Evolutionary conservation across 2,888 invertebrate species (phyloP).

Genomic region (Polydesmus complanatus): DNA sequence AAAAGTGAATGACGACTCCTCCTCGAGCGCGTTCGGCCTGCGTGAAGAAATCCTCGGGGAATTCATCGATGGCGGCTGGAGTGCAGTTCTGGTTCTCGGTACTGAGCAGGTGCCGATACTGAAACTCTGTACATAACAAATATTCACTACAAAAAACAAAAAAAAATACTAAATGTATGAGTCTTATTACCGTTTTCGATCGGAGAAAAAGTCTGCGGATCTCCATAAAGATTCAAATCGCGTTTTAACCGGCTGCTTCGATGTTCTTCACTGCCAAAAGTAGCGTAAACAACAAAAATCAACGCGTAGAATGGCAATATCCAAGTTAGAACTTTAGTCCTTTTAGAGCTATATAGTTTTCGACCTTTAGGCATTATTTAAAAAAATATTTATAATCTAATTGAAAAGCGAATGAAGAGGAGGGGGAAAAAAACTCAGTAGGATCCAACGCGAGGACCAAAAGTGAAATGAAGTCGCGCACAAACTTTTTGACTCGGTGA

Average conservation of each 20-base stretch:
- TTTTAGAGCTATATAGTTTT: neutral
- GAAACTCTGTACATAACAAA: neutral
- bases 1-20: slow-evolving; percentile 28
- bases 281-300: slow-evolving; percentile 7
- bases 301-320: slow-evolving; percentile 13
- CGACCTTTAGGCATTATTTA: neutral
- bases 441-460: too few species aligned
- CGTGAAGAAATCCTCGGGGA: slow-evolving; percentile 29
- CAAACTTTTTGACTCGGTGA: too few species aligned
- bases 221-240: neutral
- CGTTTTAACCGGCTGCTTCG: neutral
- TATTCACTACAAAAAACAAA: neutral
- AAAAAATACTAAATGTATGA: neutral
- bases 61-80: slow-evolving; percentile 30
- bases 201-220: neutral
- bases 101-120: slow-evolving; percentile 12
- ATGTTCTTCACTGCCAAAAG: slow-evolving; percentile 13
- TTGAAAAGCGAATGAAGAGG: neutral
- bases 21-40: slow-evolving; percentile 26
- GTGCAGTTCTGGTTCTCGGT: slow-evolving; percentile 19
- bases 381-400: neutral
- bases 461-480: too few species aligned
- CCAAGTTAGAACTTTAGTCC: slow-evolving; percentile 16
- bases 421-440: neutral
- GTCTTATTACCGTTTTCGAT: neutral